phyloP scores from a whole-genome alignment of 2,888 invertebrate genomes.

The Esperia sulphurella region DNA sequence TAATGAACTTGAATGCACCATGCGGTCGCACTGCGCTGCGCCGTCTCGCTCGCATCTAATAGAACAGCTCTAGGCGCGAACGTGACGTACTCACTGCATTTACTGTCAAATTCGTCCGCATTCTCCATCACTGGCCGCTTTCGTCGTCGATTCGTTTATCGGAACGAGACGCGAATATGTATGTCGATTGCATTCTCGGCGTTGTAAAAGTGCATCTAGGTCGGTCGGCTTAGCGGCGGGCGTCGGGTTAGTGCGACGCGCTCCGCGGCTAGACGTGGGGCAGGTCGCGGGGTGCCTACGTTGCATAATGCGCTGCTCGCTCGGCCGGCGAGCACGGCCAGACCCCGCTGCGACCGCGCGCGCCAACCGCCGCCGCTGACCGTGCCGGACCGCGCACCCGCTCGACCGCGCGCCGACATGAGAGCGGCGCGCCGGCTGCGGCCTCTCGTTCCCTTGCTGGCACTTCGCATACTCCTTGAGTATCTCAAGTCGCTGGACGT shows the following conservation, averaged over 20 bases:
- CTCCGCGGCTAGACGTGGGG: slow-evolving; percentile 69
- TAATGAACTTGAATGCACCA: slow-evolving; percentile 79
- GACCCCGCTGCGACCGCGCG: slow-evolving; percentile 27
- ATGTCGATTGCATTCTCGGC: slow-evolving; percentile 76
- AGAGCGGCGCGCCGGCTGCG: slow-evolving; percentile 36
- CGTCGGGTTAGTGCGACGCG: slow-evolving; percentile 68
- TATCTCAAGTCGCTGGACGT: slow-evolving; percentile 62
- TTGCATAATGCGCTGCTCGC: slow-evolving; percentile 67
- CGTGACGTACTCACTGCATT: slow-evolving; percentile 73
- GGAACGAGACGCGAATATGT: slow-evolving; percentile 79
- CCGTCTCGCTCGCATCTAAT: slow-evolving; percentile 61
- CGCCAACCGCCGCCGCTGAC: slow-evolving; percentile 23
- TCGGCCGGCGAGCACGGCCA: slow-evolving; percentile 49
- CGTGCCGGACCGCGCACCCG: slow-evolving; percentile 25
- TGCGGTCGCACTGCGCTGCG: slow-evolving; percentile 55
- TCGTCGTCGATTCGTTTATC: slow-evolving; percentile 78
- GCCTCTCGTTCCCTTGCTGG: slow-evolving; percentile 58
- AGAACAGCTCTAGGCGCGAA: slow-evolving; percentile 60
- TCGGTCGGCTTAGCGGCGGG: slow-evolving; percentile 65
- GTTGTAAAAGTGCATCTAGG: slow-evolving; percentile 78
- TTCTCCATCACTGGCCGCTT: slow-evolving; percentile 77
- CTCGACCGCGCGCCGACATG: slow-evolving; percentile 30
- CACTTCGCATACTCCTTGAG: slow-evolving; percentile 62
- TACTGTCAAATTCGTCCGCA: slow-evolving; percentile 76
- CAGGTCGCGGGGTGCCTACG: slow-evolving; percentile 64